Percentiles rank a stretch among this genome's conserved stretches.
Conservation (phyloP, 2,888 invertebrate species). For the Bugula neritina region DNA sequence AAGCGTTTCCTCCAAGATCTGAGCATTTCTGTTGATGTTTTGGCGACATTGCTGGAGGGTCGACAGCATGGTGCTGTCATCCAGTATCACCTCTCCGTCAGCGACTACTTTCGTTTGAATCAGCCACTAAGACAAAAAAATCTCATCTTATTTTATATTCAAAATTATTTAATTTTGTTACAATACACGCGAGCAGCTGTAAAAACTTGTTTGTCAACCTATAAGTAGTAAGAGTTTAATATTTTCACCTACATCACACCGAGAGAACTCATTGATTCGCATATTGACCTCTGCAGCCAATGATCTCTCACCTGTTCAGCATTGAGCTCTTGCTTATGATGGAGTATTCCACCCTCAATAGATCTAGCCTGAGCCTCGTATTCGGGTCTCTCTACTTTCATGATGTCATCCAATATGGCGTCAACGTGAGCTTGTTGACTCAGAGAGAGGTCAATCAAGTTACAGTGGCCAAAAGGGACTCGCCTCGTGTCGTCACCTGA, state of each 20-base stretch:
- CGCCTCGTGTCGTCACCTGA: slow-evolving; percentile 41
- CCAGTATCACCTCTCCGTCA: slow-evolving; percentile 42
- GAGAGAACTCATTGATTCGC: too few relatives aligned
- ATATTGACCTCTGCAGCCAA: too few relatives aligned
- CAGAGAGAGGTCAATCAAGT: slow-evolving; percentile 44
- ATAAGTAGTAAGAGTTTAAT: too few relatives aligned
- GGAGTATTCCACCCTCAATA: slow-evolving; percentile 46
- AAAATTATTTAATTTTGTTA: too few relatives aligned
- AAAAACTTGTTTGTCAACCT: too few relatives aligned
- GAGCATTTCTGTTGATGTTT: slow-evolving; percentile 40
- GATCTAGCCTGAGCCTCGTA: slow-evolving; percentile 48
- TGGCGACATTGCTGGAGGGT: slow-evolving; percentile 43
- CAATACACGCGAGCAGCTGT: too few relatives aligned
- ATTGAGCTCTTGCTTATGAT: slow-evolving; percentile 42
- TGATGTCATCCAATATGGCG: slow-evolving; percentile 43
- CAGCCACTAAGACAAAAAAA: slow-evolving; percentile 37
- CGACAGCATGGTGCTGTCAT: slow-evolving; percentile 47
- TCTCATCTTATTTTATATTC: too few relatives aligned
- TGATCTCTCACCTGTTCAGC: slow-evolving; percentile 49
- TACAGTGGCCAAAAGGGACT: slow-evolving; percentile 42
- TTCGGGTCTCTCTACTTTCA: slow-evolving; percentile 47
- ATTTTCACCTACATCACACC: too few relatives aligned
- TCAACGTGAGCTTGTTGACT: slow-evolving; percentile 50
- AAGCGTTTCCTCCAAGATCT: slow-evolving; percentile 46
- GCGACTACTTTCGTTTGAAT: slow-evolving; percentile 46